Evolutionary conservation across 2,113 vertebrate genomes (phyloP), one percentile per base, ranked within the genome.

Genomic region (Ictalurus punctatus): DNA sequence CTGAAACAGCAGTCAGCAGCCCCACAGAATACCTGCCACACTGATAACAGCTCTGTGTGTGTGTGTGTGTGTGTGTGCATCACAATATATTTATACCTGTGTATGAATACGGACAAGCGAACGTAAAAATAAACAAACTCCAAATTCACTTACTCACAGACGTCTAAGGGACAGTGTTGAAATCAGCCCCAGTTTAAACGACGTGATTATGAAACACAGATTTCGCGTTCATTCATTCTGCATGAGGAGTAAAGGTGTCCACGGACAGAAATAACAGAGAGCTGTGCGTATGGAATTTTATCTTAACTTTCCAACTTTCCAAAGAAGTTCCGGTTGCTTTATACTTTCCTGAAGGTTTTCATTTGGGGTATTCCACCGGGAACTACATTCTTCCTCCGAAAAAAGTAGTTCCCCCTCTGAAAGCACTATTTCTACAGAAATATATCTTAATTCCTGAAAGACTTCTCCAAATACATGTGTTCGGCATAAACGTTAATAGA

Each of bases 1-100:
- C 94, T 92, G 93, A 94, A 93, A 91, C 90, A 91, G 91, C 90
- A 85, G 89, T 85, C 88, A 79, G 27, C 91, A 89, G 83, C 67
- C 61, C 88, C 89, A 52, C 79, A 88, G 65, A 88, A 85, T 92
- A 84, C 87, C 90, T 86, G 48, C 69, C 83, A 76, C 88, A 90
- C 87, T 90, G 89, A 91, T 91, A 92, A 91, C 71, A 59, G 63
- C 44, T 44, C 44, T 44, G 81, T 89, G 79, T 71, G 65, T 87
- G 78, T 79, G 52, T 12, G 82, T 74, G 56, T 83, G 88, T 84
- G 84, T 79, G 6, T 14, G 61, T 4, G 17, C 17, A 0, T 58
- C 3, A 56, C 59, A 23, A 61, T 61, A 63, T 27, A 25, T 63
- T 27, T 58, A 58, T 16, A 58, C 40, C 40, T 40, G 61, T 63